Evolutionary conservation across 2,888 invertebrate species (phyloP).

Genomic region (Lepidocyrtoides sp.): DNA sequence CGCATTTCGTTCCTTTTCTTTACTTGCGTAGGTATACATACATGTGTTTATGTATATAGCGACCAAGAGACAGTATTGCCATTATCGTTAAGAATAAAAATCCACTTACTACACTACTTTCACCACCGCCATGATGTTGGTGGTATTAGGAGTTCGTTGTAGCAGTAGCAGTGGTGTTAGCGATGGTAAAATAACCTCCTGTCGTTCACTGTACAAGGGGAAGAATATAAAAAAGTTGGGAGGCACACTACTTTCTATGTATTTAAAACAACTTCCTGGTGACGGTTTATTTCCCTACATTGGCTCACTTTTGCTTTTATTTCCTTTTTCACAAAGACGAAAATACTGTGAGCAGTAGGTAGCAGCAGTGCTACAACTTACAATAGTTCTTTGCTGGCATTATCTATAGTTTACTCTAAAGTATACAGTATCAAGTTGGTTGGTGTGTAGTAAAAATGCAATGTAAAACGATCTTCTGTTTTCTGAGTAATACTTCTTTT

Average conservation of each 20-base stretch:
- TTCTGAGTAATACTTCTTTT: background rate
- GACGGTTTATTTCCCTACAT: conserved; percentile 34
- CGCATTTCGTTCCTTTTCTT: conserved; percentile 4
- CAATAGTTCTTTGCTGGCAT: background rate
- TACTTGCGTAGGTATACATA: background rate
- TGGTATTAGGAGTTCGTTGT: background rate
- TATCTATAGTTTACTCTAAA: too few species aligned
- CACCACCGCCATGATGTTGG: conserved; percentile 7
- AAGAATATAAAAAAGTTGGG: conserved; percentile 39
- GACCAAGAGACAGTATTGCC: background rate
- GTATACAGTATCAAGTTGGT: background rate
- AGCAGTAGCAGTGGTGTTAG: background rate
- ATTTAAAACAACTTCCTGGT: conserved; percentile 49
- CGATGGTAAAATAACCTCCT: conserved; percentile 3
- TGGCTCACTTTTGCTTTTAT: conserved; percentile 21
- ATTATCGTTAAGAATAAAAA: conserved; percentile 49
- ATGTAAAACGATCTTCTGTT: conserved; percentile 37
- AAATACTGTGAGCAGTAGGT: background rate
- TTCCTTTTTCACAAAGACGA: background rate
- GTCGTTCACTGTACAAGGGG: conserved; percentile 4
- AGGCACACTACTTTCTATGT: conserved; percentile 8
- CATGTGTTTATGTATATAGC: background rate
- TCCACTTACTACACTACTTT: conserved; percentile 23
- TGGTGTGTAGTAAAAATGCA: background rate
- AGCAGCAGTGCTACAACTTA: background rate